A percentile compares a stretch with the other conserved stretches of the same genome.
phyloP scores from a whole-genome alignment of 2,888 invertebrate genomes.

The Eucera pruinosa region DNA sequence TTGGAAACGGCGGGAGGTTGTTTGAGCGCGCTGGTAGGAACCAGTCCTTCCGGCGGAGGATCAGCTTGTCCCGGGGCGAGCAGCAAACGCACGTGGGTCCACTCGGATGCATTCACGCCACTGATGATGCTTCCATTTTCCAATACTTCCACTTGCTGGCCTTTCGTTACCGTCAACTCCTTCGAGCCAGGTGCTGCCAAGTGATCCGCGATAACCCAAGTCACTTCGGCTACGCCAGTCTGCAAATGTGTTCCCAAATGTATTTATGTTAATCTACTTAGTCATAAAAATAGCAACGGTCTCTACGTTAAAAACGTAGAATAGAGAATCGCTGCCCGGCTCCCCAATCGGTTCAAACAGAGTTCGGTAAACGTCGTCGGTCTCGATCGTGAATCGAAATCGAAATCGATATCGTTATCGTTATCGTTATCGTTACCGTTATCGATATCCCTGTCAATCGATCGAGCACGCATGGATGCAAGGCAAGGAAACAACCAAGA shows the following conservation, averaged over 20 bases:
- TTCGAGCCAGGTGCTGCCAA: slow-evolving; percentile 90
- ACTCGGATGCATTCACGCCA: slow-evolving; percentile 73
- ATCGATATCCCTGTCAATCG: background rate
- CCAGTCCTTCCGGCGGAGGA: slow-evolving; percentile 91
- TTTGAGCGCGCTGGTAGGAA: slow-evolving; percentile 91
- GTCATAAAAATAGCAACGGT: background rate
- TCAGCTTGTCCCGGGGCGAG: slow-evolving; percentile 85
- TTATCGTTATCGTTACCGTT: too few species aligned
- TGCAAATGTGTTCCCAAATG: slow-evolving; percentile 82
- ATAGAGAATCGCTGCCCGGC: too few species aligned
- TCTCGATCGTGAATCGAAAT: background rate
- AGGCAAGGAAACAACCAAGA: background rate
- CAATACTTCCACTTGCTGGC: slow-evolving; percentile 97
- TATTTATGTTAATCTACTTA: background rate
- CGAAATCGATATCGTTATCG: too few species aligned
- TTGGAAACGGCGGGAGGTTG: slow-evolving; percentile 88
- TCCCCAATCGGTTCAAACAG: too few species aligned
- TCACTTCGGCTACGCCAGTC: slow-evolving; percentile 93
- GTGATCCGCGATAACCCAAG: slow-evolving; percentile 96
- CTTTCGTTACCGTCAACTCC: slow-evolving; percentile 94
- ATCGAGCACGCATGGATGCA: background rate
- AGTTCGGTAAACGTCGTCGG: background rate
- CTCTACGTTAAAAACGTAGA: background rate
- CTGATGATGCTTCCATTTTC: slow-evolving; percentile 88
- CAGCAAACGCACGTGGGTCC: slow-evolving; percentile 85